Base-by-base conservation (phyloP, 2,797 vertebrate genomes). In the Pitangus sulphuratus region DNA sequence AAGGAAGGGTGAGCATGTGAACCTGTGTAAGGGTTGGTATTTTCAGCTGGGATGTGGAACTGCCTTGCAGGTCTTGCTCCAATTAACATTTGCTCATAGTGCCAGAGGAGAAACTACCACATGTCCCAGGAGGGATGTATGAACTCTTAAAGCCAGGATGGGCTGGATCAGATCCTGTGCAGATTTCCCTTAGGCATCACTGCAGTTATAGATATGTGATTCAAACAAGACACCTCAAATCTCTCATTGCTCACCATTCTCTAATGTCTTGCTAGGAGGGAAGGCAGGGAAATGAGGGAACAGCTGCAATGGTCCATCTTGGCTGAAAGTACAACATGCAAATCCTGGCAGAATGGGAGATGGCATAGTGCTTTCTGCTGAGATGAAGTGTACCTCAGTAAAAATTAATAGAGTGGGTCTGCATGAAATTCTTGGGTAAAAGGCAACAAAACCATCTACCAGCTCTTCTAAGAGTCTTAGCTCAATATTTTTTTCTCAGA, bases 341-440 rank as follows among this genome's bases (percentile, higher is more conserved):
- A 57, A 66, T 61, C 28, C 66, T 78, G 33, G 33, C 28, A 47
- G 65, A 28, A 16, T 1, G 0, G 64, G 54, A 72, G 45, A 21
- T 31, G 37, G 69, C n/a, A 56, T 17, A 28, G 15, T 47, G 35
- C 8, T 85, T 92, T 87, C 60, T 87, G 37, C 48, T 61, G 58
- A 28, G 51, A 86, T 22, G 45, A 85, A 58, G 28, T 35, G 40
- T 42, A 70, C 40, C 30, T 91, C 64, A 50, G 45, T 75, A 75
- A 87, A 85, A 96, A 21, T 37, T 75, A 57, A 76, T 40, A 61
- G 37, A 50, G 28, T 93, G 25, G 13, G 10, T 91, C 50, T 79
- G 44, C 30, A 51, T 70, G 62, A 82, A 90, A 66, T 21, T 42
- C 6, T 58, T 82, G 44, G 44, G 60, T 79, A 47, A 95, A 79